Evolutionary conservation across 2,113 vertebrate species (phyloP).

Genomic region (Gulo gulo): DNA sequence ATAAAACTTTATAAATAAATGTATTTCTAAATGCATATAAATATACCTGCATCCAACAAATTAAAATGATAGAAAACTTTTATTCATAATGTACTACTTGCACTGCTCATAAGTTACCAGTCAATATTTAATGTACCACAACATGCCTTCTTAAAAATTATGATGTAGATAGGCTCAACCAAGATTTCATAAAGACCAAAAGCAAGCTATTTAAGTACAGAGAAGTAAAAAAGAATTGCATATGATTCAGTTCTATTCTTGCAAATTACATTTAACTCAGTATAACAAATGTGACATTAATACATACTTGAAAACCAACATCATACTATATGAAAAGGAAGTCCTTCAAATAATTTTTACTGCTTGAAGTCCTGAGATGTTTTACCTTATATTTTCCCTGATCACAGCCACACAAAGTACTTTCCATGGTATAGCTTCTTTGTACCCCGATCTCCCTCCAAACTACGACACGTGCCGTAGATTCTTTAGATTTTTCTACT

Average conservation of each 20-base stretch:
- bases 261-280: neutral
- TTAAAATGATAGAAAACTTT: neutral
- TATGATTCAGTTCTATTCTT: neutral
- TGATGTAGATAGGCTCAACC: neutral
- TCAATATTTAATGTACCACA: neutral
- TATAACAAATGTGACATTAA: neutral
- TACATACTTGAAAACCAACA: neutral
- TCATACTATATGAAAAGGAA: neutral
- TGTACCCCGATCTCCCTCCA: conserved; percentile 98
- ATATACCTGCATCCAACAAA: neutral
- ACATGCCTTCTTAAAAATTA: conserved; percentile 42
- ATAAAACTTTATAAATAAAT: conserved; percentile 14
- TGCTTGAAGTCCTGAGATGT: neutral
- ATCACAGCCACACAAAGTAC: conserved; percentile 97
- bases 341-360: neutral
- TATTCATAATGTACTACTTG: neutral
- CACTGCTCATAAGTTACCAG: conserved; percentile 16
- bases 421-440: conserved; percentile 99
- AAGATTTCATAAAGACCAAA: neutral
- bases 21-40: conserved; percentile 44
- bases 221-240: neutral
- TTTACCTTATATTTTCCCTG: conserved; percentile 98
- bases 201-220: conserved; percentile 1
- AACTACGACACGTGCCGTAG: conserved; percentile 96
- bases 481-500: conserved; percentile 98